phyloP scores from a whole-genome alignment of 2,888 invertebrate species.

The Eumacrocentrus americanus region DNA sequence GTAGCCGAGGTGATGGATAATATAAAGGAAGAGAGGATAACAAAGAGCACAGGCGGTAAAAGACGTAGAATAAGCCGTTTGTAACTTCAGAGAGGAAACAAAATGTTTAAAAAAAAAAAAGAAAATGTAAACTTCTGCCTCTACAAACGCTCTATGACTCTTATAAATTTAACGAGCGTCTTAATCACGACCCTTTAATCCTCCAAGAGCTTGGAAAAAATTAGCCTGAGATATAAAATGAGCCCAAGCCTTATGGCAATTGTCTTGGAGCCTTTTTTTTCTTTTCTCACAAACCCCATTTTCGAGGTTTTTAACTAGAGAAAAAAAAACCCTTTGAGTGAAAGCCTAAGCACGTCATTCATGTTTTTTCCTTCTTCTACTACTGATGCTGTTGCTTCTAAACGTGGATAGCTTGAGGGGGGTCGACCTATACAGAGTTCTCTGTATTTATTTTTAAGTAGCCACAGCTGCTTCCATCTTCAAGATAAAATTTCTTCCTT shows the following conservation, averaged over 20 bases:
- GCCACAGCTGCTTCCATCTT: conserved; percentile 37
- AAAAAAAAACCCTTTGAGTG: no score
- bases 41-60: no score
- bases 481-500: conserved; percentile 32
- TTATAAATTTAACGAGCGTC: not conserved
- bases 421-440: conserved; percentile 23
- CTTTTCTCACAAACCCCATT: no score
- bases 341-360: not conserved
- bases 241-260: no score
- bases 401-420: conserved; percentile 25
- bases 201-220: not conserved
- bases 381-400: not conserved
- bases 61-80: no score
- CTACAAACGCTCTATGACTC: not conserved
- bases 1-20: no score
- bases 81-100: no score
- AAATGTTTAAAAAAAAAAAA: no score
- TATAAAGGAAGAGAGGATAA: no score
- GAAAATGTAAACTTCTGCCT: not conserved
- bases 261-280: no score
- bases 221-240: no score
- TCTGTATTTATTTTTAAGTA: conserved; percentile 41
- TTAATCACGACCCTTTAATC: not conserved
- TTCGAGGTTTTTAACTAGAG: no score
- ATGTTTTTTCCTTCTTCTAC: conserved; percentile 6